Evolutionary conservation across 2,888 invertebrate genomes (phyloP).

Genomic region (Gibbula magus): DNA sequence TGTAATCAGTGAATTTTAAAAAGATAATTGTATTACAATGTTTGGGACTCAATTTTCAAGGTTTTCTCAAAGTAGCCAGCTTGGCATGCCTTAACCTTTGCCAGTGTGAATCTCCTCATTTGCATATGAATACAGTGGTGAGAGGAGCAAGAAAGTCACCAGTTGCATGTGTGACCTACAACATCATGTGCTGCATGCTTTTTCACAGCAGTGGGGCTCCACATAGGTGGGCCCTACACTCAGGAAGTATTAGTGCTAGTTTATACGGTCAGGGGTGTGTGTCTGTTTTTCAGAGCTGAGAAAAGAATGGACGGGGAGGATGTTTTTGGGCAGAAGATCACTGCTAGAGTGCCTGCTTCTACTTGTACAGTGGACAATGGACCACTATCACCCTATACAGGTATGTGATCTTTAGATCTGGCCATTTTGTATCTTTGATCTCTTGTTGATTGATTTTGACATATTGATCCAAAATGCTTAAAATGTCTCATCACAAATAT

Average conservation of each 20-base stretch:
- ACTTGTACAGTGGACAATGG: neutral
- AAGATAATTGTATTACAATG: no score
- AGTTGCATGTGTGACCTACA: neutral
- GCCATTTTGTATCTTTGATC: no score
- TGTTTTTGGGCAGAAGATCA: conserved; percentile 84
- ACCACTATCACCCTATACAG: neutral
- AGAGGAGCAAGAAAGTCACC: neutral
- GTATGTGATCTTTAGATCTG: neutral
- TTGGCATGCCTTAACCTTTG: neutral
- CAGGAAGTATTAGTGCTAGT: neutral
- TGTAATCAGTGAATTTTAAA: no score
- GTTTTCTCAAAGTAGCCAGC: neutral
- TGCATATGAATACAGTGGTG: neutral
- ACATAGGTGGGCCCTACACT: neutral
- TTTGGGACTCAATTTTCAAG: no score
- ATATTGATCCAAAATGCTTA: no score
- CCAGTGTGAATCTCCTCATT: neutral
- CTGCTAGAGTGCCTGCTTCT: conserved; percentile 28
- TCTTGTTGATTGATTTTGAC: no score
- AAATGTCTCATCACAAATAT: no score
- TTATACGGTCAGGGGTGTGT: neutral
- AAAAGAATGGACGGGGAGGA: conserved; percentile 90
- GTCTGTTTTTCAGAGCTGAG: conserved; percentile 81
- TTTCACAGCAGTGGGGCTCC: neutral
- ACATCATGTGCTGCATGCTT: neutral